Percentiles rank a stretch among this genome's conserved stretches.
phyloP scores from a whole-genome alignment of 2,113 vertebrate species.

The Leuciscus idus region DNA sequence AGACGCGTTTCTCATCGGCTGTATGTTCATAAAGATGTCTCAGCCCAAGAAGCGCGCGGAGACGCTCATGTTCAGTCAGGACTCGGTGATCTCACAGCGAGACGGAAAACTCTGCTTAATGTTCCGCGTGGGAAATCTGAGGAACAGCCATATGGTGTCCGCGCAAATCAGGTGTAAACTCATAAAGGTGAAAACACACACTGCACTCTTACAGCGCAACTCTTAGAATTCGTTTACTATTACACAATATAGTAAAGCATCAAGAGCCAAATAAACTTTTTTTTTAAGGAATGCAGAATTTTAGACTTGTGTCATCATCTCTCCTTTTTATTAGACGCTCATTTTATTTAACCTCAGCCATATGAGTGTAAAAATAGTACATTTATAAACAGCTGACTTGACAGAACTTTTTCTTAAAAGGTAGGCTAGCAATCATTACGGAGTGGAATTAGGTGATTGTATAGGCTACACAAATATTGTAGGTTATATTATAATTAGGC shows the following conservation, averaged over 20 bases:
- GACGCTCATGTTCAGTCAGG: constrained; percentile 89
- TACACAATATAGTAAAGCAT: background rate
- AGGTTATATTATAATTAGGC: background rate
- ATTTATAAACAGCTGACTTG: background rate
- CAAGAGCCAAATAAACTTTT: background rate
- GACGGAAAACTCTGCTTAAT: constrained; percentile 89
- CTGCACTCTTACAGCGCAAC: background rate
- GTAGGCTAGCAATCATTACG: background rate
- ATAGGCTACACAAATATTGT: background rate
- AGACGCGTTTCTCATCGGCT: constrained; percentile 89
- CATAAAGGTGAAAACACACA: constrained; percentile 82
- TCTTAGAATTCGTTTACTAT: background rate
- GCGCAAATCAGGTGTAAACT: constrained; percentile 91
- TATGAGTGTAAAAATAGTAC: background rate
- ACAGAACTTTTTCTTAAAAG: background rate
- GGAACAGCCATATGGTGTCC: constrained; percentile 93
- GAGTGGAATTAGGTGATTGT: background rate
- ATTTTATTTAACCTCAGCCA: background rate
- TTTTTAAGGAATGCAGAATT: background rate
- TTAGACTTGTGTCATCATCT: background rate
- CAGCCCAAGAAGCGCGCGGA: constrained; percentile 90
- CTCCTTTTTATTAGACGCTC: background rate
- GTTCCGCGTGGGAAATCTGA: constrained; percentile 89
- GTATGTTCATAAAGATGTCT: constrained; percentile 94
- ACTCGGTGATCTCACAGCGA: constrained; percentile 83